Evolutionary conservation across 2,797 vertebrate species (phyloP).

Genomic region (Hipposideros larvatus): DNA sequence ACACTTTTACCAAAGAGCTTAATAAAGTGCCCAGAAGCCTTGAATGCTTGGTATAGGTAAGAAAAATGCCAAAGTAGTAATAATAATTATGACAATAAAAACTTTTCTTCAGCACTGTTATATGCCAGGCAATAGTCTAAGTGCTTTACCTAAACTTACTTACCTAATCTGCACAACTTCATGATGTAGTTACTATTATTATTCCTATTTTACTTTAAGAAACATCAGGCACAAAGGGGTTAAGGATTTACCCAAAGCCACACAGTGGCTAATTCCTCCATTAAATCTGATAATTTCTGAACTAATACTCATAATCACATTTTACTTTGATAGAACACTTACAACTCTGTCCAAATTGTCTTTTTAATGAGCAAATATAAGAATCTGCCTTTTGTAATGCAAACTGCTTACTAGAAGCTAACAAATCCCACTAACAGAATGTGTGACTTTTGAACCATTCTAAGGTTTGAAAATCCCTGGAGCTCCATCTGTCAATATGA

Average conservation of each 20-base stretch:
- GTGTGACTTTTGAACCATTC: background rate
- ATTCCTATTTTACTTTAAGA: constrained; percentile 20
- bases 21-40: background rate
- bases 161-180: background rate
- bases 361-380: constrained; percentile 8
- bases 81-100: constrained; percentile 13
- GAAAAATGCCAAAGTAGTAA: constrained; percentile 43
- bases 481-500: background rate
- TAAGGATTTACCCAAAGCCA: background rate
- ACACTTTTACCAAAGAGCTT: background rate
- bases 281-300: background rate
- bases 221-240: constrained; percentile 35
- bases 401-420: background rate
- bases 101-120: background rate
- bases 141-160: background rate
- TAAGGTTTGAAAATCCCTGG: constrained; percentile 37
- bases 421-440: background rate
- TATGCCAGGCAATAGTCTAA: background rate
- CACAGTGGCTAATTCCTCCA: background rate
- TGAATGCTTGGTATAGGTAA: background rate
- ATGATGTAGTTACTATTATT: too few relatives aligned
- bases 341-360: background rate
- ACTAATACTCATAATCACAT: background rate
- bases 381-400: background rate
- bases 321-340: background rate